A percentile compares a stretch with the other conserved stretches of the same genome.
Evolutionary conservation across 2,113 vertebrate genomes (phyloP).

Genomic region (Pao palembangensis): DNA sequence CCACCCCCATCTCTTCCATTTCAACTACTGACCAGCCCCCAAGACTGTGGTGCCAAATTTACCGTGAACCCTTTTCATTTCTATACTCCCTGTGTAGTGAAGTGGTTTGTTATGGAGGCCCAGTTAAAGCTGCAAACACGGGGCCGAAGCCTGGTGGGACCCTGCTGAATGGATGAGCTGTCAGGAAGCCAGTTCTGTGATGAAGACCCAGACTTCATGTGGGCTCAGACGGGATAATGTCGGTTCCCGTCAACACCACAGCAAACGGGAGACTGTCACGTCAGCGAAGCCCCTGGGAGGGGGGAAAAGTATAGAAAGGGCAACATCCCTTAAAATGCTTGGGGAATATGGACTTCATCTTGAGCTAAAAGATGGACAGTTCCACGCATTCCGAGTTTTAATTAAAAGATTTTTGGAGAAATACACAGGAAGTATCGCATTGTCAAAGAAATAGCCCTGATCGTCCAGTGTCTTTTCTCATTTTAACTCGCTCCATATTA

Average conservation of each 20-base stretch:
- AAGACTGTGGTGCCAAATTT: slow-evolving; percentile 23
- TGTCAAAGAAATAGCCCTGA: slow-evolving; percentile 22
- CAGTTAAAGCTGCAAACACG: slow-evolving; percentile 49
- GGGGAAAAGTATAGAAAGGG: slow-evolving; percentile 14
- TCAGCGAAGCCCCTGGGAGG: slow-evolving; percentile 34
- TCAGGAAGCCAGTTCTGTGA: slow-evolving; percentile 59
- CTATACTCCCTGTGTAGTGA: slow-evolving; percentile 29
- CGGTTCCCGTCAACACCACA: slow-evolving; percentile 43
- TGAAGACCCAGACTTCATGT: slow-evolving; percentile 59
- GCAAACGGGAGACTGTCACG: slow-evolving; percentile 38
- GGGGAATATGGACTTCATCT: slow-evolving; percentile 42
- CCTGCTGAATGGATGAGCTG: slow-evolving; percentile 73
- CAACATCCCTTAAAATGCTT: slow-evolving; percentile 27
- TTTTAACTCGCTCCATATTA: slow-evolving; percentile 46
- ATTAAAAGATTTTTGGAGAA: slow-evolving; percentile 14
- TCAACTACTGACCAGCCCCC: slow-evolving; percentile 29
- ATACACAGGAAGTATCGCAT: slow-evolving; percentile 10
- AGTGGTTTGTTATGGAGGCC: slow-evolving; percentile 54
- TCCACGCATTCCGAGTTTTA: slow-evolving; percentile 9
- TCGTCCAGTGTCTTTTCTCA: slow-evolving; percentile 23
- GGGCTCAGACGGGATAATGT: slow-evolving; percentile 59
- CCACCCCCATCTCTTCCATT: slow-evolving; percentile 51
- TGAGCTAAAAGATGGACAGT: slow-evolving; percentile 3
- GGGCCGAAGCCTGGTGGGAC: slow-evolving; percentile 62
- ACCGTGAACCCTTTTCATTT: slow-evolving; percentile 23